phyloP scores from a whole-genome alignment of 2,113 vertebrate genomes.

The Cricetomys ansorgei region DNA sequence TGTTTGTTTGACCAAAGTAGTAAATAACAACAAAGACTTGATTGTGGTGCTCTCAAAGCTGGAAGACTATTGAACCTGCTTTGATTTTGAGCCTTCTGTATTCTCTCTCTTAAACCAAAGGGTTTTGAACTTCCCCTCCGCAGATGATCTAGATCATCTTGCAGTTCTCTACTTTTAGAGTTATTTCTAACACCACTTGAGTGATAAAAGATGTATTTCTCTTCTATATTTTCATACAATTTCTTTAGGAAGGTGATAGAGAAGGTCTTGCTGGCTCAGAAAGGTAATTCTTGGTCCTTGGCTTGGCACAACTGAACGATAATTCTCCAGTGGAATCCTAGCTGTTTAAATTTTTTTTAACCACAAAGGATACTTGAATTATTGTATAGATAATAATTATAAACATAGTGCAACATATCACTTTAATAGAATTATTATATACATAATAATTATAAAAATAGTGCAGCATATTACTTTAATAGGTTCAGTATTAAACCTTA shows the following conservation, averaged over 20 bases:
- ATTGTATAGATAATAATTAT: not conserved
- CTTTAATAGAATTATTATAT: not conserved
- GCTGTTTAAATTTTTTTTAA: not conserved
- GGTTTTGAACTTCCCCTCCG: not conserved
- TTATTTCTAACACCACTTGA: not conserved
- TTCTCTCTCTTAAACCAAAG: not conserved
- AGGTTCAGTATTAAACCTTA: not conserved
- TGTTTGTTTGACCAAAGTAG: constrained; percentile 8
- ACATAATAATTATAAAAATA: not conserved
- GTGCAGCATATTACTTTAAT: not conserved
- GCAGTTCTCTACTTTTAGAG: not conserved
- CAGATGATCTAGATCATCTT: not conserved
- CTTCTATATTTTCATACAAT: not conserved
- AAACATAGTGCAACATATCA: not conserved
- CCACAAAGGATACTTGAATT: not conserved
- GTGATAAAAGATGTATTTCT: not conserved
- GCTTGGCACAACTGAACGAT: not conserved
- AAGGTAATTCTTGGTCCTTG: constrained; percentile 18
- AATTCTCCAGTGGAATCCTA: not conserved
- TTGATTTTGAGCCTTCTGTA: not conserved
- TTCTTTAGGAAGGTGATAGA: not conserved
- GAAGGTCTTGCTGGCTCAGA: not conserved
- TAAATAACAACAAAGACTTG: not conserved
- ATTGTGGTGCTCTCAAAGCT: not conserved
- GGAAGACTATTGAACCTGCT: not conserved